Conservation (phyloP, 2,888 invertebrate species). For the Automeris io region DNA sequence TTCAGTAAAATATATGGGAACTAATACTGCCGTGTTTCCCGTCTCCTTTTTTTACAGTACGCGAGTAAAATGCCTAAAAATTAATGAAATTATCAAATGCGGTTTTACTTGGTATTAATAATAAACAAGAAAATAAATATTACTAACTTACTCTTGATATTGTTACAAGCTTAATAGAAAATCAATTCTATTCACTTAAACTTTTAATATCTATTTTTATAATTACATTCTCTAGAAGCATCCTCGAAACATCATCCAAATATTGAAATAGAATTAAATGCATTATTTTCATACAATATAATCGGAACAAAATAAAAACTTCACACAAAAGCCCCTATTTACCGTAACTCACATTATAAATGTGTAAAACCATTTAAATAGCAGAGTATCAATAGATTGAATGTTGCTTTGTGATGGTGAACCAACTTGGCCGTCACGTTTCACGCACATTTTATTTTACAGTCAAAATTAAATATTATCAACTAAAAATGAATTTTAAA, state of each 20-base stretch:
- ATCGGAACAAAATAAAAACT: constrained; percentile 60
- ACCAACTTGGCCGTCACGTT: constrained; percentile 73
- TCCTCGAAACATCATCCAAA: constrained; percentile 50
- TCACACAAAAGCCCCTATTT: constrained; percentile 62
- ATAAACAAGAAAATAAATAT: too few relatives aligned
- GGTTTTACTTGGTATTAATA: too few relatives aligned
- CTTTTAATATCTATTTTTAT: constrained; percentile 4
- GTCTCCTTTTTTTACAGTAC: too few relatives aligned
- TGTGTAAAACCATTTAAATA: constrained; percentile 77
- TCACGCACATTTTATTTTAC: constrained; percentile 68
- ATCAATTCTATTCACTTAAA: not conserved
- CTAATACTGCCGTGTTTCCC: too few relatives aligned
- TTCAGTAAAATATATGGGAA: too few relatives aligned
- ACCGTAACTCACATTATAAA: constrained; percentile 73
- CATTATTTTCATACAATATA: constrained; percentile 72
- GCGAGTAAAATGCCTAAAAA: too few relatives aligned
- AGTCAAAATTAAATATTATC: constrained; percentile 16
- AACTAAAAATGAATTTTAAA: constrained; percentile 21
- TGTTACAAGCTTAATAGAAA: not conserved
- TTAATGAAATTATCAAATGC: too few relatives aligned
- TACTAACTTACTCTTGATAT: too few relatives aligned
- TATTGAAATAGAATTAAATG: constrained; percentile 69
- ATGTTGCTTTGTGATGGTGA: constrained; percentile 73
- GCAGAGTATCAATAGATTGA: constrained; percentile 68
- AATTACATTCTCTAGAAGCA: constrained; percentile 23